A percentile compares a stretch with the other conserved stretches of the same genome.
Conservation (phyloP, 2,113 vertebrate genomes). For the Meleagris gallopavo region DNA sequence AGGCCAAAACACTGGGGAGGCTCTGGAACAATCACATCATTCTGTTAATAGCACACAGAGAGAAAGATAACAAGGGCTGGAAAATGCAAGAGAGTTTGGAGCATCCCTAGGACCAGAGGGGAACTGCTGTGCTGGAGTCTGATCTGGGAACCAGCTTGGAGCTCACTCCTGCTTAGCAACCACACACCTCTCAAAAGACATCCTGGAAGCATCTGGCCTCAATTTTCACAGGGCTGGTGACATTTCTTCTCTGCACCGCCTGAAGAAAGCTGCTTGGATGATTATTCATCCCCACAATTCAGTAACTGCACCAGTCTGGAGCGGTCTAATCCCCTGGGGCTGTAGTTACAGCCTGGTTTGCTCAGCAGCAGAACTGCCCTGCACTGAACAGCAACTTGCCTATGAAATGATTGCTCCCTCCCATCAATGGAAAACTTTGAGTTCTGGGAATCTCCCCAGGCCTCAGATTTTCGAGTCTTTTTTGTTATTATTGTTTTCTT, state of each 20-base stretch:
- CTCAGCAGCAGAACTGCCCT: background rate
- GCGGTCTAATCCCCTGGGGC: background rate
- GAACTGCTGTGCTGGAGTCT: background rate
- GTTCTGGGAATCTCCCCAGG: background rate
- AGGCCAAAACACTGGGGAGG: background rate
- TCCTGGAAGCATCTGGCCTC: background rate
- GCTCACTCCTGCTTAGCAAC: background rate
- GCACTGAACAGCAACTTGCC: fast-evolving
- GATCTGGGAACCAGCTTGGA: background rate
- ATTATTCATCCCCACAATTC: background rate
- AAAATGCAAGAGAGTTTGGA: background rate
- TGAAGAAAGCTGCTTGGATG: background rate
- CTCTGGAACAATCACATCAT: background rate
- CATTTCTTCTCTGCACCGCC: background rate
- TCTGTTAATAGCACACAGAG: background rate
- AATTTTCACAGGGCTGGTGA: background rate
- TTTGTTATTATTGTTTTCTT: background rate
- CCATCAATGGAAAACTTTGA: background rate
- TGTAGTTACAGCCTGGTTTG: background rate
- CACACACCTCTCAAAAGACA: background rate
- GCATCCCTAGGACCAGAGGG: background rate
- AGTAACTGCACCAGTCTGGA: background rate
- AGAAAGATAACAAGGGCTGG: background rate
- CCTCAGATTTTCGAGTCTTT: background rate
- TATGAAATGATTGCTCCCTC: background rate